Evolutionary conservation across 1,140 invertebrate species (phyloP), one percentile per base, ranked within the genome.

Genomic region (Zaprionus nigranus): DNA sequence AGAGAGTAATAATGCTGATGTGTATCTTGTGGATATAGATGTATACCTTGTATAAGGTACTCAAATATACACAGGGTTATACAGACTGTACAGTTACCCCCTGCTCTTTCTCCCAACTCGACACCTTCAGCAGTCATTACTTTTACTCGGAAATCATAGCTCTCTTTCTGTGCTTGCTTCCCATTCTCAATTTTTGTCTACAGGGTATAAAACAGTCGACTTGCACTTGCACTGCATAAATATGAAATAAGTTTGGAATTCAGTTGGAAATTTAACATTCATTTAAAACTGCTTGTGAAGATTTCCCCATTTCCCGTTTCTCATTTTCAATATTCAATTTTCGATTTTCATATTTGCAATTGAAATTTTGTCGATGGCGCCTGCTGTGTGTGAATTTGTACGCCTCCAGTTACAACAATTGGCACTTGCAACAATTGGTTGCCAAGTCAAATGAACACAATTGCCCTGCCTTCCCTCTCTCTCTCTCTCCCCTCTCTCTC

Each of bases 361-460:
- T 51, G 67, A 57, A 75, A 66, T 63, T 65, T 65, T 43, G 34
- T 40, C 56, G 82, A 82, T 57, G 82, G 62, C 64, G 81, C 66
- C 75, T 86, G 79, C 75, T 79, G 36, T 38, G 77, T 68, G 77
- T 68, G 82, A 84, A 71, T 82, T 86, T 86, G 30, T 3, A 76
- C 82, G 86, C 36, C 36, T 13, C 5, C 36, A 15, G 36, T 86
- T 79, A 78, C 79, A 79, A 72, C 68, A 72, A 76, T 72, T 76
- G 74, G 34, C 74, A 76, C 69, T 76, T 71, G 63, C 77, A 86
- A 80, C 83, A 86, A 87, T 86, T 85, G 82, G 82, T 84, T 86
- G 75, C 81, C 81, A 80, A 86, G 73, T 86, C 82, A 86, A 86
- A 86, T 87, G 83, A 87, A 87, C 82, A 85, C 83, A 86, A 86